Evolutionary conservation across 2,113 vertebrate species (phyloP).

Genomic region (cattle (Bos taurus)): ARS-UCD2.0 NC_037346.1:44942001-44942500

Average conservation of each 20-base stretch:
- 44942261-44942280: not conserved
- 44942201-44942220: not conserved
- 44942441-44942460: not conserved
- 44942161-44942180: not conserved
- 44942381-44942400: not conserved
- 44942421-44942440: not conserved
- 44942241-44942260: not conserved
- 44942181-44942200: not conserved
- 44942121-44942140: not conserved
- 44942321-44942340: constrained; percentile 44
- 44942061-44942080: no score
- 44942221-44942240: not conserved
- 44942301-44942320: not conserved
- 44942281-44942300: not conserved
- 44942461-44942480: not conserved
- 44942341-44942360: constrained; percentile 20
- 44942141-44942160: not conserved
- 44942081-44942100: not conserved
- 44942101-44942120: not conserved
- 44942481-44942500: not conserved
- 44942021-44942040: not conserved
- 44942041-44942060: not conserved
- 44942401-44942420: constrained; percentile 16
- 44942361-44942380: constrained; percentile 30
- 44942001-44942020: not conserved